Percentiles rank a stretch among this genome's conserved stretches.
These are phyloP conservation scores for Julus scanicus DNA, from an alignment of 2,888 invertebrate species.

Conservation along the genomic window DNA sequence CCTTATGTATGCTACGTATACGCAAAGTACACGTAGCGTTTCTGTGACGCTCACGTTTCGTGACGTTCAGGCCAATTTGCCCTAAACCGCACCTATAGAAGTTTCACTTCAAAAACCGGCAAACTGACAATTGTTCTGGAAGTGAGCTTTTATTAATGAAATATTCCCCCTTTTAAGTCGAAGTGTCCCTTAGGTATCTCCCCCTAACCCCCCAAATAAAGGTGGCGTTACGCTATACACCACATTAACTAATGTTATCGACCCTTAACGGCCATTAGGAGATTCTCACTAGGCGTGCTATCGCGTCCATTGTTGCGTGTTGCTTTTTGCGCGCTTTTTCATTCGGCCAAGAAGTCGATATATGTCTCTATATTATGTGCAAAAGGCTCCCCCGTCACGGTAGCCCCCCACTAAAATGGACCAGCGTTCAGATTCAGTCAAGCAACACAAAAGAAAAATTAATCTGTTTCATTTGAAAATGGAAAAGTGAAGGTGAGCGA, in stretches of 20 bases:
- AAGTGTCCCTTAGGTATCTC: background rate
- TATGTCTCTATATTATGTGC: constrained; percentile 18
- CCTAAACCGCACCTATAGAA: no score
- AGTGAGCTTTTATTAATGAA: background rate
- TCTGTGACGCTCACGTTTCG: no score
- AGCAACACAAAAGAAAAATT: constrained; percentile 38
- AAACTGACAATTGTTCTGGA: background rate
- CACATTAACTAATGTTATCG: constrained; percentile 36
- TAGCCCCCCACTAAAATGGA: constrained; percentile 23
- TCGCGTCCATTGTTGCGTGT: background rate
- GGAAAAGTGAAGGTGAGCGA: constrained; percentile 42
- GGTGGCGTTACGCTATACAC: background rate
- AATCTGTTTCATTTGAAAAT: constrained; percentile 42
- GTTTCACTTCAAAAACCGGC: no score
- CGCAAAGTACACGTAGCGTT: no score
- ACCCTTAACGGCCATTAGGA: constrained; percentile 39
- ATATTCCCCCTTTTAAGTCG: background rate
- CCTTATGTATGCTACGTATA: no score
- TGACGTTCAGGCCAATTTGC: no score
- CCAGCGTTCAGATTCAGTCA: constrained; percentile 35
- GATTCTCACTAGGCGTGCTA: constrained; percentile 37
- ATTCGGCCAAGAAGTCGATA: constrained; percentile 32
- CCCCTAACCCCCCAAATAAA: background rate
- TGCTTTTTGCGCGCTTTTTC: constrained; percentile 18
- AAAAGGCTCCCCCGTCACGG: constrained; percentile 22